phyloP scores from a whole-genome alignment of 1,140 invertebrate genomes.

The Arion vulgaris region DNA sequence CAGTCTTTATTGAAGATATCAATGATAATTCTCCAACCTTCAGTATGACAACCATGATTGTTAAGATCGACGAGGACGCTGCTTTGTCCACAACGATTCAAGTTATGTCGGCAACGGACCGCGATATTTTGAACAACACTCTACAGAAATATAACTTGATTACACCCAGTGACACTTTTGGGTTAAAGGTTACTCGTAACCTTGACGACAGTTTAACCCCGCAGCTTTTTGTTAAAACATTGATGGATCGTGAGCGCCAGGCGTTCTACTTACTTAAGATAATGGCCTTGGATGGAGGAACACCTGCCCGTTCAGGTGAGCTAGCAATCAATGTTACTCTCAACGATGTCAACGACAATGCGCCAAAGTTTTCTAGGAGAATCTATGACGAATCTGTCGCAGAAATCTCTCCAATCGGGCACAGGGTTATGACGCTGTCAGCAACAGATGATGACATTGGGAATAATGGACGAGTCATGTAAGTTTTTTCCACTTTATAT shows the following conservation, averaged over 20 bases:
- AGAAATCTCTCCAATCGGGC: conserved; percentile 55
- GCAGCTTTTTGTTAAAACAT: conserved; percentile 65
- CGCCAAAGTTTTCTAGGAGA: conserved; percentile 84
- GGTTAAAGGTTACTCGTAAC: conserved; percentile 37
- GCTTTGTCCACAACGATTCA: conserved; percentile 77
- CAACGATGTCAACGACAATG: conserved; percentile 91
- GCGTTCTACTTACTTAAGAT: conserved; percentile 86
- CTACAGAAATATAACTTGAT: conserved; percentile 51
- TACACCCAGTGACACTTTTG: conserved; percentile 32
- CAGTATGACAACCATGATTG: conserved; percentile 48
- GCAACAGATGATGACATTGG: conserved; percentile 92
- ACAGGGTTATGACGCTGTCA: conserved; percentile 76
- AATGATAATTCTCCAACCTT: conserved; percentile 95
- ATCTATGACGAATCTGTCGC: conserved; percentile 83
- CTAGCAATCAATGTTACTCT: conserved; percentile 82
- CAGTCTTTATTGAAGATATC: conserved; percentile 77
- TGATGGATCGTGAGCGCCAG: conserved; percentile 87
- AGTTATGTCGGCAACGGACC: conserved; percentile 73
- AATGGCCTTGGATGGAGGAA: conserved; percentile 91
- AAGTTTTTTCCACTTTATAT: no score
- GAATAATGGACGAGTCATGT: conserved; percentile 82
- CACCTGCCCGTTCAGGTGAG: conserved; percentile 89
- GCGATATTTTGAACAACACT: conserved; percentile 75
- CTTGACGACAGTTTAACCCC: conserved; percentile 42
- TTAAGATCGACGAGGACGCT: conserved; percentile 71